Percentiles rank a stretch among this genome's conserved stretches.
Evolutionary conservation across 1,140 invertebrate genomes (phyloP).

Genomic region (Hyphantria cunea): DNA sequence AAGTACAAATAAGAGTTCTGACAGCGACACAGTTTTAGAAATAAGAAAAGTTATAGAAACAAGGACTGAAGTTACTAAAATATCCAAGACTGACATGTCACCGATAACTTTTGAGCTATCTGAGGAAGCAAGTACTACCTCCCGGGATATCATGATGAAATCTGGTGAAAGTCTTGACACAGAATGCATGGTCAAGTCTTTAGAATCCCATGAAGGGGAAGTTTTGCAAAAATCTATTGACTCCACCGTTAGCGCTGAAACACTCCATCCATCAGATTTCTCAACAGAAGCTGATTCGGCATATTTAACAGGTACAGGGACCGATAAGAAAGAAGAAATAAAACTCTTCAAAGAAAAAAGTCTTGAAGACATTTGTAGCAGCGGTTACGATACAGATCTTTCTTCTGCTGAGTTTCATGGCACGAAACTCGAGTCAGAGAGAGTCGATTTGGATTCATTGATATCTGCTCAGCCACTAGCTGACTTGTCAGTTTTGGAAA

Average conservation of each 20-base stretch:
- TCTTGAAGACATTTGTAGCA: conserved; percentile 83
- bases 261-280: conserved; percentile 78
- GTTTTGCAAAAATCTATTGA: conserved; percentile 79
- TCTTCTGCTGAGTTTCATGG: conserved; percentile 85
- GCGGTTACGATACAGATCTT: conserved; percentile 85
- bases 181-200: conserved; percentile 79
- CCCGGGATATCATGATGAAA: conserved; percentile 82
- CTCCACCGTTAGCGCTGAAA: conserved; percentile 78
- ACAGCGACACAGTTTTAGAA: conserved; percentile 52
- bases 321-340: conserved; percentile 70
- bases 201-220: conserved; percentile 79
- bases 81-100: conserved; percentile 59
- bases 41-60: conserved; percentile 72
- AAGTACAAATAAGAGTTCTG: conserved; percentile 50
- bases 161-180: conserved; percentile 82
- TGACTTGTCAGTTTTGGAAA: conserved; percentile 81
- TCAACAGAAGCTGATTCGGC: conserved; percentile 79
- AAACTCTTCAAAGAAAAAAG: conserved; percentile 80
- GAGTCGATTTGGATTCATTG: conserved; percentile 69
- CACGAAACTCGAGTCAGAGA: conserved; percentile 80
- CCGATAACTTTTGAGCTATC: conserved; percentile 64
- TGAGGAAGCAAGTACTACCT: conserved; percentile 68
- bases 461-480: conserved; percentile 74
- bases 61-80: conserved; percentile 67
- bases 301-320: conserved; percentile 71